Percentiles rank a stretch among this genome's conserved stretches.
Conservation (phyloP, 2,888 invertebrate species). For the Penaeus monodon region DNA sequence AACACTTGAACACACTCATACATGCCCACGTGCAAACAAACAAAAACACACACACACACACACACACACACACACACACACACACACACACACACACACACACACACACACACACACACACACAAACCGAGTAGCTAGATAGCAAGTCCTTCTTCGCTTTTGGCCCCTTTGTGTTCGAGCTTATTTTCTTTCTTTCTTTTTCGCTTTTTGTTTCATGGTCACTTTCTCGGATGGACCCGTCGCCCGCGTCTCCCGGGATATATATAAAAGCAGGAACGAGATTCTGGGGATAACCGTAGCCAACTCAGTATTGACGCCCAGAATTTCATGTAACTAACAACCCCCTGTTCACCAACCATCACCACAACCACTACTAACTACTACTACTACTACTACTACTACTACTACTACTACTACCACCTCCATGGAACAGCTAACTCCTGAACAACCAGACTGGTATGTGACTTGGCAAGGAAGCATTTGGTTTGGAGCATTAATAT, state of each 20-base stretch:
- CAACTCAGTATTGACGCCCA: constrained; percentile 61
- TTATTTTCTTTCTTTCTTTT: constrained; percentile 41
- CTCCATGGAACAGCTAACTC: constrained; percentile 47
- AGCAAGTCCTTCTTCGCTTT: constrained; percentile 43
- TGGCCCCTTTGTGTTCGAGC: constrained; percentile 34
- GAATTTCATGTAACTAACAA: constrained; percentile 63
- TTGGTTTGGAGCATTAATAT: constrained; percentile 1
- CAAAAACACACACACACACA: not conserved
- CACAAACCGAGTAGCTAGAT: not conserved
- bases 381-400: constrained; percentile 51
- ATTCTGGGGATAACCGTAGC: constrained; percentile 57
- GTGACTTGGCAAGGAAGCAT: constrained; percentile 54
- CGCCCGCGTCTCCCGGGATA: constrained; percentile 38
- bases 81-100: not conserved
- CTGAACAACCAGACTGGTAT: constrained; percentile 61
- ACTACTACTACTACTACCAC: constrained; percentile 29
- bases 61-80: not conserved
- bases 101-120: not conserved
- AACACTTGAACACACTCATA: not conserved
- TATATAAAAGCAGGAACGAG: constrained; percentile 53
- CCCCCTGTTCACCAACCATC: constrained; percentile 55
- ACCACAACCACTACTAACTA: constrained; percentile 39
- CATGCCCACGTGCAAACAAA: not conserved
- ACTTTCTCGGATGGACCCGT: constrained; percentile 45
- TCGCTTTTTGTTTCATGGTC: constrained; percentile 45